Evolutionary conservation across 2,797 vertebrate species (phyloP), one percentile per base, ranked within the genome.

Genomic region (Sitta carolinensis): DNA sequence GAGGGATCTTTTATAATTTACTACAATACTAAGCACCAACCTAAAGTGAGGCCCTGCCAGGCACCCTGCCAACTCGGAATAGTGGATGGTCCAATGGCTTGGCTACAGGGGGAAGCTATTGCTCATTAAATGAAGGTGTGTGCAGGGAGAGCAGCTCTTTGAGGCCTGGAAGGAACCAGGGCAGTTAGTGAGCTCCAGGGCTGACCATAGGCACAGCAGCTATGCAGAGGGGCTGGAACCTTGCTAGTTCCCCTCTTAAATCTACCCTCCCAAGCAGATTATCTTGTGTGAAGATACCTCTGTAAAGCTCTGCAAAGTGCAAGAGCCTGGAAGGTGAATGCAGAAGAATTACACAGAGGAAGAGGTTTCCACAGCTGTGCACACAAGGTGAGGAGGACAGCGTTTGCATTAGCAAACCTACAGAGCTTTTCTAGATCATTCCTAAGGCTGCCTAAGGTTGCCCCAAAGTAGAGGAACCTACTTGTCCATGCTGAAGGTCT

Each of bases 1-100:
- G 87, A 73, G 62, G 45, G 43, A 30, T 96, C 89, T 94, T 96
- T 86, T 88, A 95, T 95, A 81, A 96, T 95, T 95, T 94, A 95
- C 85, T 84, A 91, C 83, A 94, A 70, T 93, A 48, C 55, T 76
- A 88, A 95, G 93, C 21, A 87, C 40, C 77, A 63, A 29, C 51
- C 89, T 55, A 52, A 90, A 94, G 84, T 0, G 43, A 93, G 59
- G 83, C 63, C 83, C 93, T 75, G 87, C 87, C 76, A 75, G 75
- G 90, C 89, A 81, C 75, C 82, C 87, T 69, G 55, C 76, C 70
- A 91, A 72, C 68, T 72, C 1, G 5, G 79, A 89, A 92, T 11
- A 83, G 84, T 4, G 3, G 68, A 89, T 27, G 50, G 87, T 52
- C 91, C 6, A 2, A 70, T 32, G 50, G 38, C 48, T 82, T 61